Conservation (phyloP, 30 jellyfish, hydroid and myxozoan species). For the Clytia hemisphaerica region DNA sequence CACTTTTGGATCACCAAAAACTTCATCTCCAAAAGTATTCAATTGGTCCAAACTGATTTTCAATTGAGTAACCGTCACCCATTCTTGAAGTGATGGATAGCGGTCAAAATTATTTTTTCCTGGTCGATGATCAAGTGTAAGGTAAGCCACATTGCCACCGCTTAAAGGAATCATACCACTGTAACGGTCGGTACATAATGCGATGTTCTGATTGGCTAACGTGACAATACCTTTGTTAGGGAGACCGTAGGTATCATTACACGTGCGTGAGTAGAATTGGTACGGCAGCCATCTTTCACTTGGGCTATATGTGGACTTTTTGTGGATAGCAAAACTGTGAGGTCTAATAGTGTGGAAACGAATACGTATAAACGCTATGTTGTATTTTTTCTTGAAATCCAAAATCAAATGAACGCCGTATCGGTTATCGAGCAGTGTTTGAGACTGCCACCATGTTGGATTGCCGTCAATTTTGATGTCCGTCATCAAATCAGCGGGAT, state of each 20-base stretch:
- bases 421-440: constrained; percentile 65
- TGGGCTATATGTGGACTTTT: constrained; percentile 54
- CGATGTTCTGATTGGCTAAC: constrained; percentile 70
- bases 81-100: constrained; percentile 87
- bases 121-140: constrained; percentile 91
- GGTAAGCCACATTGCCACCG: constrained; percentile 93
- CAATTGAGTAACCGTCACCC: constrained; percentile 94
- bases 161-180: constrained; percentile 88
- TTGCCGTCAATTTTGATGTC: constrained; percentile 55
- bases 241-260: constrained; percentile 64
- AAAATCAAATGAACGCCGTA: constrained; percentile 62
- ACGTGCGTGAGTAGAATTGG: constrained; percentile 76
- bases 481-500: constrained; percentile 78
- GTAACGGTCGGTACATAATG: constrained; percentile 72
- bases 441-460: constrained; percentile 98
- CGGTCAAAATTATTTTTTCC: constrained; percentile 79
- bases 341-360: constrained; percentile 90
- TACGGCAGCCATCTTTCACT: constrained; percentile 85
- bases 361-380: constrained; percentile 66
- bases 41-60: constrained; percentile 70
- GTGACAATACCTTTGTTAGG: constrained; percentile 53
- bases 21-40: constrained; percentile 98
- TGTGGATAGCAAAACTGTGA: constrained; percentile 82
- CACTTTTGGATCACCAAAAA: constrained; percentile 93
- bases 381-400: constrained; percentile 80